These are phyloP conservation scores for Actinostola sp. DNA, from an alignment of 92 coral and sea anemone genomes.

Conservation along the genomic window DNA sequence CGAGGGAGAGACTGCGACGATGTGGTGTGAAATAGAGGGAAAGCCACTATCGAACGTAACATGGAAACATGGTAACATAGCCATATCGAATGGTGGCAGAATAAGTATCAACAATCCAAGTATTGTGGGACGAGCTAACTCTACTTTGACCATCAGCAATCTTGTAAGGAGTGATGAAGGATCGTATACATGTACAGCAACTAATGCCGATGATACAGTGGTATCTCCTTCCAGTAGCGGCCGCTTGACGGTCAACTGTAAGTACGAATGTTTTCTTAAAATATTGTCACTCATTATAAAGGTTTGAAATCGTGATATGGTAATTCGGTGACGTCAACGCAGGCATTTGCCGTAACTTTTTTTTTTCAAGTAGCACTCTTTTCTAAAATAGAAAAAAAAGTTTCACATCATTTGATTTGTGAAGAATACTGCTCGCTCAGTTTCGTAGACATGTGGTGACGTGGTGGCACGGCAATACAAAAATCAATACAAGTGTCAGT, in stretches of 20 bases:
- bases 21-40: slow-evolving; percentile 23
- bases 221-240: slow-evolving; percentile 4
- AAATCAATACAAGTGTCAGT: background rate
- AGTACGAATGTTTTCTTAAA: slow-evolving; percentile 6
- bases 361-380: too few relatives aligned
- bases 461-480: too few relatives aligned
- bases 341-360: too few relatives aligned
- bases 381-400: too few relatives aligned
- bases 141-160: slow-evolving; percentile 20
- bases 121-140: background rate
- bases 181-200: slow-evolving; percentile 33
- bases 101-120: slow-evolving; percentile 1
- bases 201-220: slow-evolving; percentile 10
- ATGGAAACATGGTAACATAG: slow-evolving; percentile 30
- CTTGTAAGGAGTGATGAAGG: slow-evolving; percentile 35
- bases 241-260: slow-evolving; percentile 31
- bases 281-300: too few relatives aligned
- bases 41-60: slow-evolving; percentile 5
- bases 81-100: background rate
- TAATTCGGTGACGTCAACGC: too few relatives aligned
- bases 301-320: too few relatives aligned
- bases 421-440: too few relatives aligned
- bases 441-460: too few relatives aligned
- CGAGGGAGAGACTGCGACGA: slow-evolving; percentile 27
- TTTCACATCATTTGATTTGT: too few relatives aligned